Conservation (phyloP, 2,888 invertebrate genomes). For the Athrips mouffetella region DNA sequence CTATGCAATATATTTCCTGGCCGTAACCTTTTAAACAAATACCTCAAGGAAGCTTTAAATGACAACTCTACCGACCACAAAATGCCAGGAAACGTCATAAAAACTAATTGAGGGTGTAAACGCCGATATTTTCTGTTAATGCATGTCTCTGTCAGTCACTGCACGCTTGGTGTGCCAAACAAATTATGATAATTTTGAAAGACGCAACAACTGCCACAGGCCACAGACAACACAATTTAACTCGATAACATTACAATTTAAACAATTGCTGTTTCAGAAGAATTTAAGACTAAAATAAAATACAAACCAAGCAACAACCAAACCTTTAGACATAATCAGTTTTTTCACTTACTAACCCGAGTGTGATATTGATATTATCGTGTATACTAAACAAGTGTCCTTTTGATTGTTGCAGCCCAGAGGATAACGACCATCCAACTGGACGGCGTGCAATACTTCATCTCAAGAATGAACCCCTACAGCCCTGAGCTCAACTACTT, state of each 20-base stretch:
- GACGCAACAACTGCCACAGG: background rate
- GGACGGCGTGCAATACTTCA: conserved; percentile 91
- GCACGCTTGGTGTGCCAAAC: conserved; percentile 5
- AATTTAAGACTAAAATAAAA: no score
- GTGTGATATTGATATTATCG: background rate
- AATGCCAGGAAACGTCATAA: conserved; percentile 7
- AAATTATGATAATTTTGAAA: conserved; percentile 1
- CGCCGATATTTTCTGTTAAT: conserved; percentile 8
- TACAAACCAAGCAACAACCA: no score
- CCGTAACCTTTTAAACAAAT: conserved; percentile 4
- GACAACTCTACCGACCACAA: conserved; percentile 1
- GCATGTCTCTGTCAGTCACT: background rate
- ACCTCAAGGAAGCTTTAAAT: conserved; percentile 1
- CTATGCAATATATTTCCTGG: background rate
- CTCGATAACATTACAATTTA: background rate
- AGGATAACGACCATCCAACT: conserved; percentile 92
- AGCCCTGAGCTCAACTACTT: conserved; percentile 92
- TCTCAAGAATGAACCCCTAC: conserved; percentile 92
- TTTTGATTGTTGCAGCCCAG: conserved; percentile 81
- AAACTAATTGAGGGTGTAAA: conserved; percentile 12
- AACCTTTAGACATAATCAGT: conserved; percentile 1
- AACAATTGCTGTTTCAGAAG: no score
- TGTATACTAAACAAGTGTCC: conserved; percentile 7
- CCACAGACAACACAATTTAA: background rate
- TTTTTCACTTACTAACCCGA: background rate